Evolutionary conservation across 1,140 invertebrate species (phyloP).

Genomic region (Bemisia tabaci): DNA sequence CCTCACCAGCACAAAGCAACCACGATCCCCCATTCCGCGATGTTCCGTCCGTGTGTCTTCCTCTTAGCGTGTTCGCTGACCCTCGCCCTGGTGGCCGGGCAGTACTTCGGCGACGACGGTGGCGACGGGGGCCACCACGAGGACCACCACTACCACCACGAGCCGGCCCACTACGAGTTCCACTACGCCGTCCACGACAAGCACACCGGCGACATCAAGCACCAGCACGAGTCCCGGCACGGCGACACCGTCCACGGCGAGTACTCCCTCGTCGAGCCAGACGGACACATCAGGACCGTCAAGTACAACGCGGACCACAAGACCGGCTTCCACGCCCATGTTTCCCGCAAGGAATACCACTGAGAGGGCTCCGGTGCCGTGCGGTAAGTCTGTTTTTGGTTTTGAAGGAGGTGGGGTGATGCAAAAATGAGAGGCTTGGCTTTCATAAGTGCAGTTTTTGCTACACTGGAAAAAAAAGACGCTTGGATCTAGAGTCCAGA

Average conservation of each 20-base stretch:
- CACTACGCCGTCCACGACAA: not conserved
- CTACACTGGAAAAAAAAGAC: not conserved
- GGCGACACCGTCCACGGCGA: conserved; percentile 51
- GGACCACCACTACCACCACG: not conserved
- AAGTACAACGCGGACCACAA: conserved; percentile 23
- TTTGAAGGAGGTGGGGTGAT: no score
- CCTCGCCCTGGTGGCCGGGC: not conserved
- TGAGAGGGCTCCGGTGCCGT: no score
- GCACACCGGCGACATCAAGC: conserved; percentile 38
- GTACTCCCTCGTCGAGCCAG: conserved; percentile 39
- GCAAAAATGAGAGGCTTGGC: not conserved
- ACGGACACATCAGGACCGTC: conserved; percentile 25
- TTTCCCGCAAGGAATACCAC: conserved; percentile 6
- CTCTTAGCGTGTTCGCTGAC: not conserved
- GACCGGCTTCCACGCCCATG: conserved; percentile 19
- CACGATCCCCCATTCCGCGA: no score
- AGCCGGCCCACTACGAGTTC: not conserved
- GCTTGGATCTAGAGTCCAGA: not conserved
- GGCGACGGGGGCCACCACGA: not conserved
- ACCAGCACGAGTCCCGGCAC: conserved; percentile 47
- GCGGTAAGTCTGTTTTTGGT: no score
- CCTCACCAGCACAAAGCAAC: no score
- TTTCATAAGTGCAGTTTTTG: not conserved
- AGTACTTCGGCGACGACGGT: not conserved
- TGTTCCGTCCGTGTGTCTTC: no score